Percentiles rank a stretch among this genome's conserved stretches.
phyloP scores from a whole-genome alignment of 2,113 vertebrate species.

The Cairina moschata region DNA sequence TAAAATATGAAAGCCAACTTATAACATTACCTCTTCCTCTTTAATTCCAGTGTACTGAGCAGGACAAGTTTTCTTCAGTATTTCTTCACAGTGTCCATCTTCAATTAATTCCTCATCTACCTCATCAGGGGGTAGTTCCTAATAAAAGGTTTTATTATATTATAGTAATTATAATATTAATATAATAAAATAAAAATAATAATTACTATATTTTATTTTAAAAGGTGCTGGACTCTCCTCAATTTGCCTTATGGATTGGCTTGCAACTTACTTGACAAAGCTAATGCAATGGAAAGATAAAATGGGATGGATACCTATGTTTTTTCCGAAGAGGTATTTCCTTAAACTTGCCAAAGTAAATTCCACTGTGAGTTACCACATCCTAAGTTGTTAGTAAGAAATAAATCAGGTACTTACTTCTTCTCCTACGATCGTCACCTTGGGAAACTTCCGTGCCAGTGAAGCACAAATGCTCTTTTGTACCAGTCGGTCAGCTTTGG shows the following conservation, averaged over 20 bases:
- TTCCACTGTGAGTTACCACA: not conserved
- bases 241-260: not conserved
- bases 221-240: not conserved
- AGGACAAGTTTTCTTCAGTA: slow-evolving; percentile 89
- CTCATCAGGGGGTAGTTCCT: slow-evolving; percentile 89
- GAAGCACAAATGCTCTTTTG: slow-evolving; percentile 96
- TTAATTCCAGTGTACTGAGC: slow-evolving; percentile 83
- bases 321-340: not conserved
- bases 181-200: no score
- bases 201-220: no score
- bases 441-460: slow-evolving; percentile 88
- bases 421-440: slow-evolving; percentile 94
- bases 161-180: no score
- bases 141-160: not conserved
- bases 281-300: not conserved
- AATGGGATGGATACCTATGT: not conserved
- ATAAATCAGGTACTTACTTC: slow-evolving; percentile 80
- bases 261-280: not conserved
- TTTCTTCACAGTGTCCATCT: slow-evolving; percentile 84
- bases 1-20: not conserved
- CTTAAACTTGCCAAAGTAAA: not conserved
- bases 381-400: not conserved
- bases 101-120: slow-evolving; percentile 89
- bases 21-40: slow-evolving; percentile 89
- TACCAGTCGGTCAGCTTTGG: slow-evolving; percentile 91